Evolutionary conservation across 1,140 invertebrate species (phyloP).

Genomic region (Chlorops oryzae): DNA sequence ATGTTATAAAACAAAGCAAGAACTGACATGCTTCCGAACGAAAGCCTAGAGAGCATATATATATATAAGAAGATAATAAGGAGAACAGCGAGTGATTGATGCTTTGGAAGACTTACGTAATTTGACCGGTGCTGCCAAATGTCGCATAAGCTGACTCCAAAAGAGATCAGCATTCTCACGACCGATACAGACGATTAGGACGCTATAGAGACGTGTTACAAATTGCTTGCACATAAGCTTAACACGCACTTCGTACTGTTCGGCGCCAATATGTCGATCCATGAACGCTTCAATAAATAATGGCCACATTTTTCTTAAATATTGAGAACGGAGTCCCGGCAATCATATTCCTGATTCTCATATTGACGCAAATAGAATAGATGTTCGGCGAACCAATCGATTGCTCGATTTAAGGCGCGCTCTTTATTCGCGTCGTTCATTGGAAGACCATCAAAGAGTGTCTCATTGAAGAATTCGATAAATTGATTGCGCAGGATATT

Average conservation of each 20-base stretch:
- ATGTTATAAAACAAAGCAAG: constrained; percentile 28
- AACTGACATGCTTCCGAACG: constrained; percentile 34
- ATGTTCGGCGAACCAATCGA: constrained; percentile 31
- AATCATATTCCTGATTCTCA: constrained; percentile 37
- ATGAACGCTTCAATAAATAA: constrained; percentile 44
- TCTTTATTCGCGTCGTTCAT: constrained; percentile 35
- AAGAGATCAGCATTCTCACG: constrained; percentile 33
- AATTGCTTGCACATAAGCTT: constrained; percentile 38
- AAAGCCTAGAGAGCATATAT: constrained; percentile 25
- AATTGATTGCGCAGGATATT: constrained; percentile 31
- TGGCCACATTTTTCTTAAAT: constrained; percentile 28
- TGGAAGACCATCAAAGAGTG: constrained; percentile 26
- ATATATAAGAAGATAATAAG: background rate
- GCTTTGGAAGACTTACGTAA: constrained; percentile 28
- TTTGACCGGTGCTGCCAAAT: constrained; percentile 20
- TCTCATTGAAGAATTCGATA: constrained; percentile 24
- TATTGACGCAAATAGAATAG: constrained; percentile 37
- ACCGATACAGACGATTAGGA: constrained; percentile 38
- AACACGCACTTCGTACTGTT: constrained; percentile 47
- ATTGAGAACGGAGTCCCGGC: constrained; percentile 37
- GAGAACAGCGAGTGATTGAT: background rate
- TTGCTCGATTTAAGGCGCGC: constrained; percentile 25
- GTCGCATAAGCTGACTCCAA: constrained; percentile 35
- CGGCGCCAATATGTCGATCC: constrained; percentile 35
- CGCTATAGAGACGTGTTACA: constrained; percentile 29